These are phyloP conservation scores for Aleiodes testaceus DNA, from an alignment of 2,888 invertebrate species.

Conservation along the genomic window DNA sequence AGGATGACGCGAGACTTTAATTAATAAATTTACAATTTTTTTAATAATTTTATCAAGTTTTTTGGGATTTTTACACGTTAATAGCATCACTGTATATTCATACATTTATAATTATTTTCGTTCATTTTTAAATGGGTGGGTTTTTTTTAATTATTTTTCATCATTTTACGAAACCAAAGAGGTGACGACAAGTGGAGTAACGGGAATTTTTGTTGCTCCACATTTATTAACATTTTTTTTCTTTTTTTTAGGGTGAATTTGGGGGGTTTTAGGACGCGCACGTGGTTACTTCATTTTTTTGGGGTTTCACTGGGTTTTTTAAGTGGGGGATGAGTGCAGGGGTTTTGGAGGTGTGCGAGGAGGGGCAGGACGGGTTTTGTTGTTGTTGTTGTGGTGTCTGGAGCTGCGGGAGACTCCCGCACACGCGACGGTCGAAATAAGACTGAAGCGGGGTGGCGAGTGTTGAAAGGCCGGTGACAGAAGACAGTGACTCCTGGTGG, in stretches of 20 bases:
- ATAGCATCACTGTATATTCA: constrained; percentile 6
- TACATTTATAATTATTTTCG: constrained; percentile 2
- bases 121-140: not conserved
- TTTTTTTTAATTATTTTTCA: not conserved
- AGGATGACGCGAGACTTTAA: constrained; percentile 36
- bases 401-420: constrained; percentile 53
- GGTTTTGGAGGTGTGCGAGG: too few relatives aligned
- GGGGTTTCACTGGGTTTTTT: not conserved
- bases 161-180: constrained; percentile 46
- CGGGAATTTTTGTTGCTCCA: not conserved
- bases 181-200: constrained; percentile 12
- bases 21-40: not conserved
- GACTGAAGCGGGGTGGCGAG: constrained; percentile 69
- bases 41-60: constrained; percentile 7
- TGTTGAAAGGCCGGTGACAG: constrained; percentile 68
- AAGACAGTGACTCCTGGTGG: constrained; percentile 70
- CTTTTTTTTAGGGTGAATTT: not conserved
- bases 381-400: not conserved
- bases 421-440: constrained; percentile 74
- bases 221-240: constrained; percentile 26
- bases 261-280: not conserved
- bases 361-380: too few relatives aligned
- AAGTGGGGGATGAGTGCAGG: too few relatives aligned
- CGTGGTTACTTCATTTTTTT: not conserved
- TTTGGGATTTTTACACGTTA: not conserved